Evolutionary conservation across 64 coral and sea anemone species (phyloP), one percentile per base, ranked within the genome.

Genomic region (Montipora sp.): DNA sequence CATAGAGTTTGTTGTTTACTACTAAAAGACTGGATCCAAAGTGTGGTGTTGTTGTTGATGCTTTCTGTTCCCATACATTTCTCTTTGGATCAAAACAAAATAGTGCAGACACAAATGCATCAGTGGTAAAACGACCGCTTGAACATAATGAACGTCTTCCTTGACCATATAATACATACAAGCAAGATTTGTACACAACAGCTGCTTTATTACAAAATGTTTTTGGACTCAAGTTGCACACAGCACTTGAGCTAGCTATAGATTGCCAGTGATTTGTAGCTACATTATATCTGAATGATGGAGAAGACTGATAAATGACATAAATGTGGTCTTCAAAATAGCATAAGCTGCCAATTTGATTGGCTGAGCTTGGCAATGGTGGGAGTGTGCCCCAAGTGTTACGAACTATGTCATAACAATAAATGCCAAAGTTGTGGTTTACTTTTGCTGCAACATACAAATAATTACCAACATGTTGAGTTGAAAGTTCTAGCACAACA

Each of bases 1-100:
- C 81, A 48, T 70, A 70, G 1, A 70, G 81, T 12, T 47, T 69
- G 15, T 70, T 84, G 7, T 84, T 84, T 16, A 45, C 18, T 10
- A 84, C 81, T 10, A 84, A 71, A 44, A 84, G 59, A 48, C 60
- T 69, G 18, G 61, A 84, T 2, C 59, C 16, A 84, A 70, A 84
- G 44, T 84, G 81, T n/a, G 60, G 81, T 0, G 13, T 23, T 15
- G 1, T 8, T 14, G 81, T 84, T 84, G 81, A 70, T 16, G 44
- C 81, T 45, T 11, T 84, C 2, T 70, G 6, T 48, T 50, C 7
- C 81, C 81, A 84, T 5, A 0, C 63, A 84, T 84, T 84, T 3
- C 18, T 84, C 5, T 0, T 4, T 47, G 81, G 81, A 36, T 84
- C 81, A 84, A 84, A 84, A 13, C 61, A 84, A 70, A 69, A 36